Conservation (phyloP, 2,113 vertebrate species). For the Felis chaus region DNA sequence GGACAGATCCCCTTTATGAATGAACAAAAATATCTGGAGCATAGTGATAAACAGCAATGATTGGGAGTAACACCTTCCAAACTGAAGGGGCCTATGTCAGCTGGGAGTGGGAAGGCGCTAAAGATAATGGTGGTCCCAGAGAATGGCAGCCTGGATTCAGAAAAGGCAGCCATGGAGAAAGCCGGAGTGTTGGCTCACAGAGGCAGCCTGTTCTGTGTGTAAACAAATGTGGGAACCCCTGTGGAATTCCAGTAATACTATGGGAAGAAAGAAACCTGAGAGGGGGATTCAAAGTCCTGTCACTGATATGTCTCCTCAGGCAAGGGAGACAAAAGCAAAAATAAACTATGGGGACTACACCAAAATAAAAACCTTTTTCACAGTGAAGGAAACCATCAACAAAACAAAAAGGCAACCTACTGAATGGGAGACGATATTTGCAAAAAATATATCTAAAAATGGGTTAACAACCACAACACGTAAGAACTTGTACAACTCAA, state of each 20-base stretch:
- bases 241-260: background rate
- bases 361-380: background rate
- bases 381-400: background rate
- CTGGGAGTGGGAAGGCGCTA: fast-evolving
- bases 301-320: background rate
- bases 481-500: background rate
- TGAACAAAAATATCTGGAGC: background rate
- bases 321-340: background rate
- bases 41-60: background rate
- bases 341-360: background rate
- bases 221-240: background rate
- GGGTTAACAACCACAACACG: background rate
- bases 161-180: too few relatives aligned
- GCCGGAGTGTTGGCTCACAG: background rate
- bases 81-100: background rate
- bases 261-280: background rate
- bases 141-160: background rate
- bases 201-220: background rate
- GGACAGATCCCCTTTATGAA: background rate
- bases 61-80: background rate
- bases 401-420: background rate
- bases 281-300: background rate
- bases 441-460: background rate
- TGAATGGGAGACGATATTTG: background rate
- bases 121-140: fast-evolving